These are phyloP conservation scores for Magallana ariakensis DNA, from an alignment of 1,140 invertebrate genomes.

Conservation along the genomic window DNA sequence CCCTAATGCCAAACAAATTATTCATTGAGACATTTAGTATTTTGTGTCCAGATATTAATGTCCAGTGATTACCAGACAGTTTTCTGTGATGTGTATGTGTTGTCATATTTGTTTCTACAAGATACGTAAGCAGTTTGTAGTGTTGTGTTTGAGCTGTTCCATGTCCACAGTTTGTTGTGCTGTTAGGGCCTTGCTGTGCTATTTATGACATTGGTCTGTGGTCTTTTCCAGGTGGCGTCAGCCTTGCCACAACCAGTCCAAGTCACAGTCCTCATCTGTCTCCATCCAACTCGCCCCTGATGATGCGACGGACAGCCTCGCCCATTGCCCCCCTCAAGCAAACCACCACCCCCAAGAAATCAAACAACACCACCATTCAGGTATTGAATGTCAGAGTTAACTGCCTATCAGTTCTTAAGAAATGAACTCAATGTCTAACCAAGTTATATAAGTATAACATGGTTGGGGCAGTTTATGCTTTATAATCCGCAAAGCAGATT, in stretches of 20 bases:
- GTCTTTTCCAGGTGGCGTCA: slow-evolving; percentile 10
- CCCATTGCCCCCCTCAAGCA: slow-evolving; percentile 67
- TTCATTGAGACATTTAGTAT: too few species aligned
- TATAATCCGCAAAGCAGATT: too few species aligned
- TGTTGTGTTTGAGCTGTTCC: too few species aligned
- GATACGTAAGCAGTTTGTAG: too few species aligned
- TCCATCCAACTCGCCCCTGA: slow-evolving; percentile 70
- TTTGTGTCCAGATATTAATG: background rate
- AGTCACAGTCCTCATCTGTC: slow-evolving; percentile 74
- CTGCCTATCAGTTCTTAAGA: too few species aligned
- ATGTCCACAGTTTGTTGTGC: too few species aligned
- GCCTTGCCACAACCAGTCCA: slow-evolving; percentile 66
- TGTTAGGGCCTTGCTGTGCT: too few species aligned
- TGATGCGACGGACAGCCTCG: slow-evolving; percentile 69
- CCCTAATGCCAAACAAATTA: too few species aligned
- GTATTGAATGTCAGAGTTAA: slow-evolving; percentile 7
- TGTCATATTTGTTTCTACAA: too few species aligned
- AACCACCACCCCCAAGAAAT: slow-evolving; percentile 57
- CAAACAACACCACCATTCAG: slow-evolving; percentile 51
- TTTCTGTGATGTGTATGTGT: background rate
- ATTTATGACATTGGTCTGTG: background rate
- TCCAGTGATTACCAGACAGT: background rate
- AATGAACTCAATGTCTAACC: too few species aligned
- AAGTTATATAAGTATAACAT: too few species aligned
- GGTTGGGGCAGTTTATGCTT: too few species aligned